Conservation (phyloP, 2,113 vertebrate species). For the Actinemys pallida region DNA sequence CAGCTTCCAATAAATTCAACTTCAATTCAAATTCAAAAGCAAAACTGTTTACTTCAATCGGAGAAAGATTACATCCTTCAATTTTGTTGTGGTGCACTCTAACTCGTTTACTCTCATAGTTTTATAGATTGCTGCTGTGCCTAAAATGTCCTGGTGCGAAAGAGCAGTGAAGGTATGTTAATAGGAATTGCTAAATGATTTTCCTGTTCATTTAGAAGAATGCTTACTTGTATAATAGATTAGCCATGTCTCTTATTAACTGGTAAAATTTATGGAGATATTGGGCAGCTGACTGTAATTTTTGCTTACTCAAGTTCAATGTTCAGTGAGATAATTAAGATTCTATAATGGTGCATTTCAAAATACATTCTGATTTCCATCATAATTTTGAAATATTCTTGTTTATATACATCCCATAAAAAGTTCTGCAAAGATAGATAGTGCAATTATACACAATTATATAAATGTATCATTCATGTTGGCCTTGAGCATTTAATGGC, state of each 20-base stretch:
- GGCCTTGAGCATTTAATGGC: constrained; percentile 69
- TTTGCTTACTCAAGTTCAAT: constrained; percentile 46
- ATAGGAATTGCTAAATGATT: constrained; percentile 1
- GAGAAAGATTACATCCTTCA: constrained; percentile 16
- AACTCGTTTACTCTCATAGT: constrained; percentile 43
- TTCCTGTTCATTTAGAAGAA: constrained; percentile 11
- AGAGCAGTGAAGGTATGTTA: not conserved
- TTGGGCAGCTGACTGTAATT: constrained; percentile 25
- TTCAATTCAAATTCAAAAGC: constrained; percentile 51
- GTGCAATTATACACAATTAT: constrained; percentile 68
- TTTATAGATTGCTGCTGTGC: constrained; percentile 6
- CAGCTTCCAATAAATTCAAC: constrained; percentile 44
- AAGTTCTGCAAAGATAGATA: constrained; percentile 61
- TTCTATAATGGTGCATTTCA: not conserved
- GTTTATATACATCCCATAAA: constrained; percentile 54
- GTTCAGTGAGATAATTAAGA: constrained; percentile 40
- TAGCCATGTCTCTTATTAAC: not conserved
- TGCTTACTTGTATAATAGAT: constrained; percentile 11
- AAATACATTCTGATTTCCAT: constrained; percentile 36
- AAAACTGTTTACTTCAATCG: constrained; percentile 27
- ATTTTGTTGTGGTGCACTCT: not conserved
- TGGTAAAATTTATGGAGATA: constrained; percentile 10
- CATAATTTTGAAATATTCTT: constrained; percentile 57
- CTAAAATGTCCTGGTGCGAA: not conserved
- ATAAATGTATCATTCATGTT: constrained; percentile 56